Conservation (phyloP, 2,797 vertebrate genomes). For the Selene dorsalis region DNA sequence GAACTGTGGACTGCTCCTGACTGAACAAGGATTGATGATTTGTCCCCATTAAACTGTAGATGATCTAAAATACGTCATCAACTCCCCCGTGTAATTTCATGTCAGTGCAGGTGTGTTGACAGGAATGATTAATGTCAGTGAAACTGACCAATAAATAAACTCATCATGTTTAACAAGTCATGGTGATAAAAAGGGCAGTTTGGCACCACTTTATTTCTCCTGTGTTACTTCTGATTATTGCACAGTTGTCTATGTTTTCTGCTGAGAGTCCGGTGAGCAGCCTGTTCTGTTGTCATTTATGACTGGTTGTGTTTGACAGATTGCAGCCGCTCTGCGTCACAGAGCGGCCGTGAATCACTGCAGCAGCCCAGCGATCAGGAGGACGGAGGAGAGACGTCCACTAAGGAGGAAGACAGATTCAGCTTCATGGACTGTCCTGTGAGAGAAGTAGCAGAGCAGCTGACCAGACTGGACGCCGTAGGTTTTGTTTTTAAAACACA, state of each 20-base stretch:
- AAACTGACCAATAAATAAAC: background rate
- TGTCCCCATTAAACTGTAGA: background rate
- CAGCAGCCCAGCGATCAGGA: constrained; percentile 25
- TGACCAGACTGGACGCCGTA: constrained; percentile 89
- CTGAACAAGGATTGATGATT: too few relatives aligned
- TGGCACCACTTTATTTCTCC: background rate
- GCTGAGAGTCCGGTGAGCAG: background rate
- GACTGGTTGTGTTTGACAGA: constrained; percentile 55
- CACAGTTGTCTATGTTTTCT: background rate
- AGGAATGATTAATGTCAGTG: background rate
- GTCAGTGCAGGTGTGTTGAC: background rate
- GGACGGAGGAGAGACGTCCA: constrained; percentile 37
- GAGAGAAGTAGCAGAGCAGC: constrained; percentile 87
- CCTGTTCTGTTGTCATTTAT: constrained; percentile 13
- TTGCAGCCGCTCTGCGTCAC: constrained; percentile 44
- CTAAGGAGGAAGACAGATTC: constrained; percentile 52
- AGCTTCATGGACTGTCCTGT: constrained; percentile 84
- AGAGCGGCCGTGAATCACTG: constrained; percentile 9
- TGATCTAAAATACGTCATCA: background rate
- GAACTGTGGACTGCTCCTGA: background rate
- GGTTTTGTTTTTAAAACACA: constrained; percentile 48
- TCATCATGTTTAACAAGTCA: background rate
- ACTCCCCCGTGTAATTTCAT: background rate
- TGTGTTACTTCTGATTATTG: background rate
- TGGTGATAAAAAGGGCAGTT: background rate